Evolutionary conservation across 2,113 vertebrate genomes (phyloP), one percentile per base, ranked within the genome.

Genomic region (Machaerirhynchus nigripectus): DNA sequence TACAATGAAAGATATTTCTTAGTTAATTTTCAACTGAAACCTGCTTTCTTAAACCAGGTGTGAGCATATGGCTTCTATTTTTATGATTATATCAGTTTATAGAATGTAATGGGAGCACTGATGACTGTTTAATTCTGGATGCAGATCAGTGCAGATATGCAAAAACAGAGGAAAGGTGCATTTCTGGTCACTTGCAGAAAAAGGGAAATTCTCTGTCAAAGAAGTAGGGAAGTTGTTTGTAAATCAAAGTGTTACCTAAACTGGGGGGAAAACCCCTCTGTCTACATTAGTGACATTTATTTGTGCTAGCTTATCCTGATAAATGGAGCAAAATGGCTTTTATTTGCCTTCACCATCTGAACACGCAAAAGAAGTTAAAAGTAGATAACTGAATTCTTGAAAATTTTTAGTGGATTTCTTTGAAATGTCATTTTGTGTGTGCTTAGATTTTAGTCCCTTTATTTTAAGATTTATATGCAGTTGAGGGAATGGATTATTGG

Each of bases 191-290:
- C 15, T 37, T 84, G 47, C 10, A 93, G 55, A 78, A 50, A 78
- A 81, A 57, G 28, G 23, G 40, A 46, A 55, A 46, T 46, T 77
- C 20, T 47, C 6, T 61, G 15, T 50, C 8, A 6, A 60, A 60
- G 50, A 70, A 61, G 13, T 9, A 27, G 19, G 22, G 39, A 78
- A 82, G 30, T 53, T 57, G 55, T 56, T 77, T 69, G 22, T 68
- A 71, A 70, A 79, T 89, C 39, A 23, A 7, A 10, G 5, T 67
- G 28, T 53, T 87, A 30, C 8, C 19, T 17, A 56, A 55, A 60
- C 37, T 24, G 11, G 3, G 19, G 6, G 11, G 0, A 1, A 11
- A 24, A 8, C 0, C 2, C 7, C 12, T 42, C 5, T 53, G 6
- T 77, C 13, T 59, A 0, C 8, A 2, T 71, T 35, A 64, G 21